A percentile compares a stretch with the other conserved stretches of the same genome.
Conservation (phyloP, 1,140 invertebrate species). For the Muscidifurax raptorellus region DNA sequence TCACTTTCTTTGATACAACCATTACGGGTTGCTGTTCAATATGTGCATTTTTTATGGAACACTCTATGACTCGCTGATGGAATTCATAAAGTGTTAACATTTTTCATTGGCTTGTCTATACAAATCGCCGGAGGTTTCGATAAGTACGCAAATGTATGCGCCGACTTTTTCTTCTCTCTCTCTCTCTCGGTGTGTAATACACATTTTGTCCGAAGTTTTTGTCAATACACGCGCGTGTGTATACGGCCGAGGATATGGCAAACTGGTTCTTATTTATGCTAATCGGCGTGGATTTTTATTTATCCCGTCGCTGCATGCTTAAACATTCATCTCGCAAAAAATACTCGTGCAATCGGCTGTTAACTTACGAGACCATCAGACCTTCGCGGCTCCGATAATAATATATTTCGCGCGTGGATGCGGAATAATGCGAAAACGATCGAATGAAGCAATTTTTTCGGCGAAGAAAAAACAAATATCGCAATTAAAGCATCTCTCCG, state of each 20-base stretch:
- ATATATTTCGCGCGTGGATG: too few species aligned
- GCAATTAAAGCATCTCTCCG: not conserved
- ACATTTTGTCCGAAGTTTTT: not conserved
- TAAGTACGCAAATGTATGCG: not conserved
- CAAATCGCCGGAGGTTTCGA: not conserved
- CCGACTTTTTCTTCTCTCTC: not conserved
- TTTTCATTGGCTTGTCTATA: not conserved
- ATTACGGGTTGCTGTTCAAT: too few species aligned
- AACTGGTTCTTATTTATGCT: slow-evolving; percentile 1
- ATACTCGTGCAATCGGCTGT: not conserved
- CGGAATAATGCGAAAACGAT: too few species aligned
- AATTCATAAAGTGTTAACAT: not conserved
- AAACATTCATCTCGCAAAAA: not conserved
- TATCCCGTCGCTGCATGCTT: not conserved
- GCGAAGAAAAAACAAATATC: not conserved
- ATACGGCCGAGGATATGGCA: not conserved
- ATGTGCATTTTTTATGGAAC: too few species aligned
- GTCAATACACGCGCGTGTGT: not conserved
- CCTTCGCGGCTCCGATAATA: too few species aligned
- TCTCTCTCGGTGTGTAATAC: not conserved
- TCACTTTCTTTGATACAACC: not conserved
- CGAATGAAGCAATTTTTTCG: not conserved
- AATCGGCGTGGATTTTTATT: not conserved
- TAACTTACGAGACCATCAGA: not conserved
- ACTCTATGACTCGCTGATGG: not conserved